A percentile compares a stretch with the other conserved stretches of the same genome.
These are phyloP conservation scores for Thalpophila matura DNA, from an alignment of 2,888 invertebrate species.

Conservation along the genomic window DNA sequence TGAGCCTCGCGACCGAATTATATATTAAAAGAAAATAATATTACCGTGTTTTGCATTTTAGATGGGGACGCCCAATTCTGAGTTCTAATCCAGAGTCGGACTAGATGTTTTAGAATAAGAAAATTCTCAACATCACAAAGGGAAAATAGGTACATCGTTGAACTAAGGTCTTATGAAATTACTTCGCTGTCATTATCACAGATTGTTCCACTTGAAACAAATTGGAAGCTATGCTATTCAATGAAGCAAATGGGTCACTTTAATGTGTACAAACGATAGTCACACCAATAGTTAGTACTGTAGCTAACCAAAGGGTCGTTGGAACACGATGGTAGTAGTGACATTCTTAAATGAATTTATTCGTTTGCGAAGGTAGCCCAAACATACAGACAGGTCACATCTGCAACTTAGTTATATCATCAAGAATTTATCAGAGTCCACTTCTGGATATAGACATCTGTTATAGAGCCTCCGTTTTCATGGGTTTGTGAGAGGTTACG, in stretches of 20 bases:
- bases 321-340: too few relatives aligned
- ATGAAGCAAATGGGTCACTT: constrained; percentile 58
- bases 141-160: too few relatives aligned
- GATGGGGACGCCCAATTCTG: too few relatives aligned
- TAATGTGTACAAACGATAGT: constrained; percentile 31
- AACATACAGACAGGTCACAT: too few relatives aligned
- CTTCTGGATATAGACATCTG: not conserved
- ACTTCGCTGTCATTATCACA: constrained; percentile 36
- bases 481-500: not conserved
- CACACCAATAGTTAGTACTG: constrained; percentile 20
- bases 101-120: not conserved
- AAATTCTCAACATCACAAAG: not conserved
- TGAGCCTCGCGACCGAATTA: too few relatives aligned
- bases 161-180: constrained; percentile 19
- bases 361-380: too few relatives aligned
- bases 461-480: not conserved
- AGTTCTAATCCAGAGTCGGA: too few relatives aligned
- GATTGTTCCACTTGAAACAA: constrained; percentile 50
- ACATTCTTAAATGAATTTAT: too few relatives aligned
- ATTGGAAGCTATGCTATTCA: constrained; percentile 56
- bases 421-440: not conserved
- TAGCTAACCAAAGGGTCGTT: not conserved
- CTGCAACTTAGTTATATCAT: too few relatives aligned
- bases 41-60: too few relatives aligned
- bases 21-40: too few relatives aligned